Evolutionary conservation across 2,797 vertebrate species (phyloP), one percentile per base, ranked within the genome.

Genomic region (Echeneis naucrates): DNA sequence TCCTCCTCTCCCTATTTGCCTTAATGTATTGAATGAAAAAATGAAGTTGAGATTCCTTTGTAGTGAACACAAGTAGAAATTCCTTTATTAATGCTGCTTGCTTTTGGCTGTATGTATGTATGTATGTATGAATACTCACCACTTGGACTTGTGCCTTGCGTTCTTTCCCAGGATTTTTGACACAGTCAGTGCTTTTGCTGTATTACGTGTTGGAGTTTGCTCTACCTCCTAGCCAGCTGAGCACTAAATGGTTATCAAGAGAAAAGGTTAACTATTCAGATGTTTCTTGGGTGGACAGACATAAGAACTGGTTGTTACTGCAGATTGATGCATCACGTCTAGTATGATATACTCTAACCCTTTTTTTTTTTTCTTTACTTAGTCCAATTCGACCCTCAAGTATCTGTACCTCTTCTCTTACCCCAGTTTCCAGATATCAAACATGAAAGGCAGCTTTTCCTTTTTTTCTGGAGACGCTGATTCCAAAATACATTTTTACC

Each of bases 21-120:
- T 65, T 81, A 67, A 81, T 74, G 62, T 67, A 61, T 61, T 68
- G 35, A 69, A 68, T 64, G 55, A 68, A 66, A 75, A 66, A 77
- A 64, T 1, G 24, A 47, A 65, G 40, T 48, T 45, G 12, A 69
- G 24, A 65, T 26, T 56, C n/a, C 42, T 50, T 12, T 10, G 16
- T 19, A 30, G 21, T 8, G 57, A 66, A 76, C 51, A 66, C 68
- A 65, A 80, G 65, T 37, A 23, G 54, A 65, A 72, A 55, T 40
- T 8, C 48, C 24, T 78, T 66, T 72, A 16, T 4, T 69, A 61
- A 65, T 51, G 50, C 24, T 50, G 52, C 30, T 32, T 17, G 12
- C 51, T 24, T 30, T 63, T 65, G 56, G 42, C 62, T 60, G 42
- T 11, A 23, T 53, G 2, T 58, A 23, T 23, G 44, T 26, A 3